phyloP scores from a whole-genome alignment of 2,113 vertebrate species.

The Lutjanus erythropterus region DNA sequence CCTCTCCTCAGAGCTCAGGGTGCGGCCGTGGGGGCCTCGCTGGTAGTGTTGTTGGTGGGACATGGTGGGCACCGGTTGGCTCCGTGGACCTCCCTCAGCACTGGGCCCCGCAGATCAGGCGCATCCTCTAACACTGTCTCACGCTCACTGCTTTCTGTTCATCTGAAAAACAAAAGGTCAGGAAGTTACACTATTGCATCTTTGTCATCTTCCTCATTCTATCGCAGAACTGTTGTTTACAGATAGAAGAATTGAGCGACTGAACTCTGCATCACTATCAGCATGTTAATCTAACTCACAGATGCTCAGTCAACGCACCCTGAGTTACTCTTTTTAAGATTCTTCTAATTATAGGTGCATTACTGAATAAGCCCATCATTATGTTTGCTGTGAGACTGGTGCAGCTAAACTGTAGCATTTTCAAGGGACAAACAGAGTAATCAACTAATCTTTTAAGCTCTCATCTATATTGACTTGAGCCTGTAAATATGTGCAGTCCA shows the following conservation, averaged over 20 bases:
- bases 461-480: neutral
- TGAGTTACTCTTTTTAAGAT: constrained; percentile 52
- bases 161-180: constrained; percentile 73
- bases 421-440: neutral
- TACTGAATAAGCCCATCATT: constrained; percentile 53
- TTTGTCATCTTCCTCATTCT: constrained; percentile 9
- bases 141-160: constrained; percentile 54
- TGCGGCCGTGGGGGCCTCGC: constrained; percentile 82
- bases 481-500: neutral
- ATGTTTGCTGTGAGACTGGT: constrained; percentile 20
- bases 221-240: neutral
- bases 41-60: constrained; percentile 80
- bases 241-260: neutral
- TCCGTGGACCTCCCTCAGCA: constrained; percentile 74
- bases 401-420: neutral
- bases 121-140: constrained; percentile 73
- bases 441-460: neutral
- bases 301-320: constrained; percentile 28
- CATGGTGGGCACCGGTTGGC: constrained; percentile 71
- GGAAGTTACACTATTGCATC: neutral
- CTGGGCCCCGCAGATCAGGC: constrained; percentile 49
- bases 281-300: constrained; percentile 25
- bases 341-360: constrained; percentile 38
- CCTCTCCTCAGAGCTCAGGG: constrained; percentile 96
- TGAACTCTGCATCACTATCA: constrained; percentile 21